Evolutionary conservation across 2,888 invertebrate species (phyloP).

Genomic region (Branchellion lobata): DNA sequence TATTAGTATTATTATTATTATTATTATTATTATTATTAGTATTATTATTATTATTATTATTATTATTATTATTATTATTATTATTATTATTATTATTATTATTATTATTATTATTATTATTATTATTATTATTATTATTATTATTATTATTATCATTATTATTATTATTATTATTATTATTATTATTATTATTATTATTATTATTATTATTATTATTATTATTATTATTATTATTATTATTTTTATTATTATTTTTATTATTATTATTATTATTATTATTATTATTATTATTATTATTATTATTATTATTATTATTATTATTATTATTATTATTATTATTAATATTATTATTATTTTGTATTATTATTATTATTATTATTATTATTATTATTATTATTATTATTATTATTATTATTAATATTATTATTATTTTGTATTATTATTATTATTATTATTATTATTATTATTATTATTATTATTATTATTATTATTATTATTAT

Average conservation of each 20-base stretch:
- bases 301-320: constrained; percentile 1
- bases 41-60: not conserved
- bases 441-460: no score
- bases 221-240: not conserved
- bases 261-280: not conserved
- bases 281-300: not conserved
- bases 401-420: not conserved
- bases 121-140: not conserved
- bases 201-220: not conserved
- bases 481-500: no score
- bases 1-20: not conserved
- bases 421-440: no score
- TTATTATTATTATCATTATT: not conserved
- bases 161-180: not conserved
- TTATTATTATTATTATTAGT: not conserved
- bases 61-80: not conserved
- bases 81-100: not conserved
- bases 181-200: not conserved
- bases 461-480: no score
- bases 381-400: not conserved
- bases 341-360: not conserved
- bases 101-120: not conserved
- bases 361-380: not conserved
- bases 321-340: not conserved
- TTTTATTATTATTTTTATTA: not conserved